Base-by-base conservation (phyloP, 2,888 invertebrate species). In the Gortyna flavago region DNA sequence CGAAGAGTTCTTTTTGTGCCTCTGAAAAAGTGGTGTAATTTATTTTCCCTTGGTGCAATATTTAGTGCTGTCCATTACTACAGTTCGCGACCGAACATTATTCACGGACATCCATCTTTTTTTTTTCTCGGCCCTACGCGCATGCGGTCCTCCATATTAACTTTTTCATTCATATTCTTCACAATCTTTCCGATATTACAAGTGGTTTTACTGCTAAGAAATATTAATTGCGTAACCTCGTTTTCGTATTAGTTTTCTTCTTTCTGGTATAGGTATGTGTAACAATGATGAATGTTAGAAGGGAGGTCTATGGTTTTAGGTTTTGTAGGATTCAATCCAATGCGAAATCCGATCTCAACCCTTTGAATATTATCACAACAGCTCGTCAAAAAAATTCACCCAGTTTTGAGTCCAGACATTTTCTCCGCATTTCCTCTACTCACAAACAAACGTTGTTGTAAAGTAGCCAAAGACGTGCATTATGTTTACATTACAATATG, bases 41-140 rank as follows among this genome's bases (percentile, higher is more conserved):
- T 96, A 96, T 96, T 95, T 96, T 95, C 95, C 95, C 95, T 95
- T 91, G 94, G 94, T 95, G 95, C 95, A 96, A 96, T 96, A 96
- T 96, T 96, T 96, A 96, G 96, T 96, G 96, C 95, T 96, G 96
- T 96, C 96, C 96, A 96, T 96, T 96, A 96, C 96, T 94, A 94
- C 93, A 96, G 96, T 96, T 95, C 96, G 96, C 96, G 96, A 95
- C 96, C 96, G 95, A 94, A 94, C 95, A 96, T 96, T 95, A 95
- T 95, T 96, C 96, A 96, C 94, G 89, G 90, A 92, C 95, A 95
- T 96, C 94, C 94, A 94, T 96, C 95, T 96, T 96, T 95, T 95
- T 95, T 95, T 95, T 95, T 94, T 92, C 92, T 92, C 88, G 89
- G 88, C 91, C 92, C 90, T 91, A 92, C 94, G 94, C 93, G 92